These are phyloP conservation scores for Drosophila micromelanica DNA, from an alignment of 1,140 invertebrate species.

Conservation along the genomic window DNA sequence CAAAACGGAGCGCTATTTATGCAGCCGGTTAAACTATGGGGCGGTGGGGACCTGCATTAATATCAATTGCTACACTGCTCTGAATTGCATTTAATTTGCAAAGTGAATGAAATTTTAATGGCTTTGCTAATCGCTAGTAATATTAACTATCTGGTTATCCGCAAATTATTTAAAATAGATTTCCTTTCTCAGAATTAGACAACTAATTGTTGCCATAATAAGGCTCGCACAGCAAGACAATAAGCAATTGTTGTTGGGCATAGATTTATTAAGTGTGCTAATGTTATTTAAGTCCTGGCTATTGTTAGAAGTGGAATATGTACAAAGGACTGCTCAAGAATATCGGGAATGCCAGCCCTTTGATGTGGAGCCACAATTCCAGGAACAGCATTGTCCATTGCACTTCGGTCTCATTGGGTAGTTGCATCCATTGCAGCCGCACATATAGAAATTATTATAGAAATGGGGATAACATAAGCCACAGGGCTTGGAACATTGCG, in stretches of 20 bases:
- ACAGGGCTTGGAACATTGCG: background rate
- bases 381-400: background rate
- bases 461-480: background rate
- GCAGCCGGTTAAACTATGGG: conserved; percentile 7
- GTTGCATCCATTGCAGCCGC: background rate
- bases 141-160: conserved; percentile 21
- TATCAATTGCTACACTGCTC: conserved; percentile 12
- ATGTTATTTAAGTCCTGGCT: background rate
- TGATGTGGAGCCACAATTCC: background rate
- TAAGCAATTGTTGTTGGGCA: conserved; percentile 22
- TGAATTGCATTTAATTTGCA: conserved; percentile 40
- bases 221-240: background rate
- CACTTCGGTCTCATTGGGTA: background rate
- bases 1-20: conserved; percentile 24
- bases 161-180: conserved; percentile 28
- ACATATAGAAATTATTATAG: background rate
- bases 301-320: background rate
- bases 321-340: background rate
- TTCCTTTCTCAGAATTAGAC: background rate
- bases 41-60: background rate
- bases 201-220: conserved; percentile 3
- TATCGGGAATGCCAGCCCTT: background rate
- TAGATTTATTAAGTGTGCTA: conserved; percentile 13
- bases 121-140: conserved; percentile 5
- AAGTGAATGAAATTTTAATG: conserved; percentile 27